Conservation (phyloP, 2,888 invertebrate species). For the Gisinianus flammeolus region DNA sequence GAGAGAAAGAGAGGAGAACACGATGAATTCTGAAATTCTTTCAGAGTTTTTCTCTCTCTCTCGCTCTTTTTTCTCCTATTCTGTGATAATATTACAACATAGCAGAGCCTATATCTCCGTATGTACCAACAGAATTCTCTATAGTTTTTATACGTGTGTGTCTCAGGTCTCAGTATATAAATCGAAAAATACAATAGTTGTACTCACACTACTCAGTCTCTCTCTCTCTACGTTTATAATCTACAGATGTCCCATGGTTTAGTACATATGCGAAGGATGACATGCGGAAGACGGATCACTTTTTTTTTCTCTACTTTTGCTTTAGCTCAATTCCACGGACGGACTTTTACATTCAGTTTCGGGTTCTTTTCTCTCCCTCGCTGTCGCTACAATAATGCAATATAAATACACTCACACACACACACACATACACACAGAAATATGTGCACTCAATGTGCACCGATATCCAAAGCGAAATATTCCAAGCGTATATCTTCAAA, state of each 20-base stretch:
- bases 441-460: neutral
- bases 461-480: neutral
- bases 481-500: conserved; percentile 7
- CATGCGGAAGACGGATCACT: conserved; percentile 59
- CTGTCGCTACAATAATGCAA: conserved; percentile 8
- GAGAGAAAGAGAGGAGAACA: neutral
- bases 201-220: neutral
- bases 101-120: neutral
- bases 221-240: neutral
- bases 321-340: conserved; percentile 33
- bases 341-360: conserved; percentile 27
- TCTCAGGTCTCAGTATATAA: too few species aligned
- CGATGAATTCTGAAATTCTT: conserved; percentile 5
- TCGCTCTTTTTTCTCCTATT: neutral
- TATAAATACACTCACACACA: too few species aligned
- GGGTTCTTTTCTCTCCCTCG: conserved; percentile 20
- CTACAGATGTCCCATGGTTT: conserved; percentile 56
- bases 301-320: conserved; percentile 45
- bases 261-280: conserved; percentile 54
- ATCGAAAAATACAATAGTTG: conserved; percentile 8
- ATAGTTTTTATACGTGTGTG: neutral
- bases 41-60: conserved; percentile 1
- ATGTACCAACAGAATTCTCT: neutral
- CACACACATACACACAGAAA: neutral
- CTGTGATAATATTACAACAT: conserved; percentile 17